Conservation (phyloP, 1,140 invertebrate species). For the Sitodiplosis mosellana region DNA sequence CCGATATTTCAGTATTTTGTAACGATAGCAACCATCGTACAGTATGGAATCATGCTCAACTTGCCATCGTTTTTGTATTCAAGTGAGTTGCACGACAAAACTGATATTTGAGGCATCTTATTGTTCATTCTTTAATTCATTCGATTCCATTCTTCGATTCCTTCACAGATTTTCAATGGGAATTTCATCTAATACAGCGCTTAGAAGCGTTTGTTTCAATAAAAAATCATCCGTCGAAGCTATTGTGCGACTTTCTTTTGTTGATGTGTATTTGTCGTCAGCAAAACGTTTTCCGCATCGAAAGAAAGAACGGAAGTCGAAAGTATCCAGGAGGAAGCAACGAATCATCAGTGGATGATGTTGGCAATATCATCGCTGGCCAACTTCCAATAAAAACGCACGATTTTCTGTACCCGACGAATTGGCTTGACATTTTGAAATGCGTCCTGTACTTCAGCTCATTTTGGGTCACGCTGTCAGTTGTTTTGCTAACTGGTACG, state of each 20-base stretch:
- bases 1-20: slow-evolving; percentile 61
- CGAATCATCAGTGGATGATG: too few relatives aligned
- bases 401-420: slow-evolving; percentile 26
- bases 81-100: too few relatives aligned
- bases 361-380: not conserved
- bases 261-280: not conserved
- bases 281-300: not conserved
- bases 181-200: too few relatives aligned
- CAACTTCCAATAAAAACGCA: not conserved
- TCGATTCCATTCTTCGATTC: too few relatives aligned
- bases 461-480: slow-evolving; percentile 79
- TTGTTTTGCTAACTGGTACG: slow-evolving; percentile 81
- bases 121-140: too few relatives aligned
- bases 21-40: too few relatives aligned
- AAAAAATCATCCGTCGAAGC: slow-evolving; percentile 25
- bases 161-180: too few relatives aligned
- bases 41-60: too few relatives aligned
- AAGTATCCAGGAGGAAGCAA: too few relatives aligned
- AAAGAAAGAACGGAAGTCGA: not conserved
- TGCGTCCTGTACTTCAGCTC: slow-evolving; percentile 58
- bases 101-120: too few relatives aligned
- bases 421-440: slow-evolving; percentile 66
- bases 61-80: too few relatives aligned
- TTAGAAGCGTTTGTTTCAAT: slow-evolving; percentile 38
- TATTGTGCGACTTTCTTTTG: not conserved